Percentiles rank a stretch among this genome's conserved stretches.
Conservation (phyloP, 2,888 invertebrate genomes). For the Pocota personata region DNA sequence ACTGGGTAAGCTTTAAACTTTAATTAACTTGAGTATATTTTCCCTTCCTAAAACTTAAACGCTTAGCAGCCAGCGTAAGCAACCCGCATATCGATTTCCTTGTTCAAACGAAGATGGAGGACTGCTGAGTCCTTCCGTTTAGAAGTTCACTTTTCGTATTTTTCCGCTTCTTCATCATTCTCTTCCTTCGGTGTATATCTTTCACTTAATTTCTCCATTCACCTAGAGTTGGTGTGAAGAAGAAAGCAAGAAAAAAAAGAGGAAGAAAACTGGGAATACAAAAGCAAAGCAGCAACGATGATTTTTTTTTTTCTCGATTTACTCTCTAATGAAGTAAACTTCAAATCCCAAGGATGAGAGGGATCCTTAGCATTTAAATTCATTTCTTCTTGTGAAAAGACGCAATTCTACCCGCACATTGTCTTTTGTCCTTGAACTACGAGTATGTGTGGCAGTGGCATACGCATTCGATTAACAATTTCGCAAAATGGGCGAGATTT, state of each 20-base stretch:
- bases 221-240: slow-evolving; percentile 16
- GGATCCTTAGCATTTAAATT: slow-evolving; percentile 5
- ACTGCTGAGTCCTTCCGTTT: slow-evolving; percentile 25
- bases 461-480: not conserved
- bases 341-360: slow-evolving; percentile 35
- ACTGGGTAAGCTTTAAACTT: slow-evolving; percentile 74
- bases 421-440: slow-evolving; percentile 12
- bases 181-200: not conserved
- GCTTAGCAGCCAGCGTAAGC: slow-evolving; percentile 25
- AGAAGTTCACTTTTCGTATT: slow-evolving; percentile 10
- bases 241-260: slow-evolving; percentile 1
- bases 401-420: not conserved
- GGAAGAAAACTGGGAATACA: not conserved
- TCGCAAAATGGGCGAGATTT: not conserved
- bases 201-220: not conserved
- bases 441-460: not conserved
- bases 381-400: slow-evolving; percentile 3
- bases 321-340: slow-evolving; percentile 59
- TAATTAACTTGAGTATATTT: slow-evolving; percentile 75
- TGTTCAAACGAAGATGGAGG: slow-evolving; percentile 37
- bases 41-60: slow-evolving; percentile 46
- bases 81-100: slow-evolving; percentile 64
- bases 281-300: slow-evolving; percentile 9
- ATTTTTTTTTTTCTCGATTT: slow-evolving; percentile 48
- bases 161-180: not conserved